phyloP scores from a whole-genome alignment of 1,140 invertebrate species.

The Homalodisca vitripennis region DNA sequence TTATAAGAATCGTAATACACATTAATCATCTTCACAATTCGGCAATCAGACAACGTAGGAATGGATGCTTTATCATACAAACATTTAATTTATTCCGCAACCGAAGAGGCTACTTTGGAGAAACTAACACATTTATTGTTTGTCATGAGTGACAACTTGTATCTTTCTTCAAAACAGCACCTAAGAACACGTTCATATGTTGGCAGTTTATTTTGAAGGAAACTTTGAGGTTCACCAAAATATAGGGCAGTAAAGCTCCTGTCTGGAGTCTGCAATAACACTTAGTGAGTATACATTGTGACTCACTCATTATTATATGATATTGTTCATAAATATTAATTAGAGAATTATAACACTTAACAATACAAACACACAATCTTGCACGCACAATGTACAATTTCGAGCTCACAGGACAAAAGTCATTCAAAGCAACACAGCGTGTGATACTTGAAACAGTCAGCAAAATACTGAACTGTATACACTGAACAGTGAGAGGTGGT shows the following conservation, averaged over 20 bases:
- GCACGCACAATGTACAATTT: too few species aligned
- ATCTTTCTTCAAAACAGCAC: background rate
- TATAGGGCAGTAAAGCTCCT: background rate
- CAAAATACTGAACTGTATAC: too few species aligned
- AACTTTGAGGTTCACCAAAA: background rate
- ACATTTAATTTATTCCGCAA: constrained; percentile 34
- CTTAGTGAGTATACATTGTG: too few species aligned
- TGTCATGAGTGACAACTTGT: background rate
- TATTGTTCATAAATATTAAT: too few species aligned
- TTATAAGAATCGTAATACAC: background rate
- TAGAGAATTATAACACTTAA: too few species aligned
- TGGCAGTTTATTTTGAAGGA: background rate
- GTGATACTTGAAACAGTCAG: too few species aligned
- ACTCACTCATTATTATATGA: too few species aligned
- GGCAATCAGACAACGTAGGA: background rate
- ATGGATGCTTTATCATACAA: constrained; percentile 18
- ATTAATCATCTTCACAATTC: background rate
- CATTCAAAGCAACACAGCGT: too few species aligned
- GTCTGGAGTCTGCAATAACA: too few species aligned
- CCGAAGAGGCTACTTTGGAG: constrained; percentile 42
- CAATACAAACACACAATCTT: too few species aligned
- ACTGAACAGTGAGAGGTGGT: too few species aligned
- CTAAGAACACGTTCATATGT: background rate
- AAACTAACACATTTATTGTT: constrained; percentile 6
- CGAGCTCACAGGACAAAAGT: too few species aligned